These are phyloP conservation scores for Metridium senile DNA, from an alignment of 92 coral and sea anemone genomes.

Conservation along the genomic window DNA sequence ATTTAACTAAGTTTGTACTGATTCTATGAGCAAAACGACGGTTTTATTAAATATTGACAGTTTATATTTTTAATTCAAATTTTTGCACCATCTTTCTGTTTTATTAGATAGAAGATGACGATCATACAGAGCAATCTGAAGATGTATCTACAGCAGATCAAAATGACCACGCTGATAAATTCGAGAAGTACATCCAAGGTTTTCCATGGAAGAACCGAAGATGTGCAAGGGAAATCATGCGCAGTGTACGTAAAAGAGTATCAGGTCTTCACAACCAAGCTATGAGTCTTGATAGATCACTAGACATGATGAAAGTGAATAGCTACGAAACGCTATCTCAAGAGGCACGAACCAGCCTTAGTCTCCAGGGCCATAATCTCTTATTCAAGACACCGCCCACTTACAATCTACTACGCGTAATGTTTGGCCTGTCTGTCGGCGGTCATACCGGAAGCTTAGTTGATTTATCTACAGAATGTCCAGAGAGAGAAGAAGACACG, in stretches of 20 bases:
- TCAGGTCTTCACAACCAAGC: slow-evolving; percentile 29
- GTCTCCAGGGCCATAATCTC: slow-evolving; percentile 56
- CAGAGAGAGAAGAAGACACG: background rate
- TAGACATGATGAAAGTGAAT: slow-evolving; percentile 49
- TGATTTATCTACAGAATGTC: background rate
- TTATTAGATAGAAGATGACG: background rate
- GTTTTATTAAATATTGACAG: no score
- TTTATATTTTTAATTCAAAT: no score
- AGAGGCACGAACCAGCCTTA: slow-evolving; percentile 51
- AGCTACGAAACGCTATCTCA: slow-evolving; percentile 57
- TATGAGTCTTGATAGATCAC: slow-evolving; percentile 58
- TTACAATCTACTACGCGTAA: slow-evolving; percentile 56
- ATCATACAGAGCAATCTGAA: background rate
- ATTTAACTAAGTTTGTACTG: no score
- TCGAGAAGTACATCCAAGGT: slow-evolving; percentile 14
- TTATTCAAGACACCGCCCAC: slow-evolving; percentile 62
- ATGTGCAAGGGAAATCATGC: slow-evolving; percentile 62
- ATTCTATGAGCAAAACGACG: no score
- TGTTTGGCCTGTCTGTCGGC: slow-evolving; percentile 64
- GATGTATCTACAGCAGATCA: background rate
- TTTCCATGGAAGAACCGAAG: slow-evolving; percentile 73
- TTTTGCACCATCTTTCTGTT: no score
- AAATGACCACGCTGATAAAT: background rate
- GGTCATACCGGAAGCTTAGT: slow-evolving; percentile 11
- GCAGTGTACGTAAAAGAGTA: slow-evolving; percentile 73